Evolutionary conservation across 2,888 invertebrate species (phyloP), one percentile per base, ranked within the genome.

Genomic region (Erebia palarica): DNA sequence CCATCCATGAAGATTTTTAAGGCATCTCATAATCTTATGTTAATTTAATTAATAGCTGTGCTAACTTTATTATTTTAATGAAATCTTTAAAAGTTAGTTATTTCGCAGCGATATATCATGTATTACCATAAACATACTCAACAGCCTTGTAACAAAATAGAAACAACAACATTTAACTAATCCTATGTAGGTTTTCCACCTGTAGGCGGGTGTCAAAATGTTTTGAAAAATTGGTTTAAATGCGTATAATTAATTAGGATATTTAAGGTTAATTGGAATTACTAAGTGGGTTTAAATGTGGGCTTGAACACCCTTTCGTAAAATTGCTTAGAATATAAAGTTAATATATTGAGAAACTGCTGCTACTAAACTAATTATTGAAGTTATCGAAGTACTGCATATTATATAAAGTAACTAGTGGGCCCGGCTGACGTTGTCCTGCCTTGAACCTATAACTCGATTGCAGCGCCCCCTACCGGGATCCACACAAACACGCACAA

Each of bases 141-240:
- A 47, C 18, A 59, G 14, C 69, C 69, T 70, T 70, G 69, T 65
- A 70, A 60, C 65, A 44, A 44, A 61, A 61, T 51, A 13, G 14
- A 68, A 71, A 70, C 68, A 11, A 47, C 18, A 10, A 47, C 65
- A 67, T 67, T 36, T 60, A 66, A 49, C 13, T 42, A 42, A 68
- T 66, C 21, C 47, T 47, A 47, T 58, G 66, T 66, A 57, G 66
- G 66, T 10, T 58, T 47, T 10, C 8, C 11, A 21, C 14, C 44
- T 21, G 65, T 73, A 58, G 71, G 73, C 65, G 65, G 42, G 21
- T 68, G 65, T 63, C 65, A 55, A 65, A 65, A 73, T 65, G 60
- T 65, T 60, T 16, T 63, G 60, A 49, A 47, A 47, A 63, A 63
- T 63, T 14, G 47, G 5, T 63, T 63, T 9, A 2, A 13, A 63